Evolutionary conservation across 2,797 vertebrate genomes (phyloP).

Genomic region (Protonibea diacanthus): DNA sequence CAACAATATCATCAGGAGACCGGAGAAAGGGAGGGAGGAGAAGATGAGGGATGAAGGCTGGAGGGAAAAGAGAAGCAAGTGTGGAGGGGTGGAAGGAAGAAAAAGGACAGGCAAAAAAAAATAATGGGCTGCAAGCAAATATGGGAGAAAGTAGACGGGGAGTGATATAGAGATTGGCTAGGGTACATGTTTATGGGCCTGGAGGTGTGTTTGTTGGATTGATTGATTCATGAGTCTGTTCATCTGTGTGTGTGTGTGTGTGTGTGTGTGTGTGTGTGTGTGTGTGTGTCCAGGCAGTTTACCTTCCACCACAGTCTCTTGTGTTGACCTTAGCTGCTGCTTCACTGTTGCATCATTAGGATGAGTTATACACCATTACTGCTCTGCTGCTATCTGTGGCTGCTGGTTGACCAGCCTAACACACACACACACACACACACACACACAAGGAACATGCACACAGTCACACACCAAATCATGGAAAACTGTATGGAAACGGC

Average conservation of each 20-base stretch:
- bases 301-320: conserved; percentile 52
- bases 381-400: conserved; percentile 64
- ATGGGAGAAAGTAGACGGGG: conserved; percentile 29
- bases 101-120: conserved; percentile 20
- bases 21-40: not conserved
- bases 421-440: conserved; percentile 2
- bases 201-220: conserved; percentile 40
- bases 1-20: conserved; percentile 64
- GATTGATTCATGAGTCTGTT: conserved; percentile 50
- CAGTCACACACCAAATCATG: conserved; percentile 41
- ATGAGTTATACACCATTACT: conserved; percentile 78
- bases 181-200: conserved; percentile 55
- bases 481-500: conserved; percentile 55
- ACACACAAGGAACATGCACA: conserved; percentile 9
- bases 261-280: conserved; percentile 14
- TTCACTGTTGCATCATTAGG: conserved; percentile 78
- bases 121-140: conserved; percentile 49
- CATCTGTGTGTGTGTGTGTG: conserved; percentile 18
- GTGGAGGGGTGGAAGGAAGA: not conserved
- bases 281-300: conserved; percentile 39
- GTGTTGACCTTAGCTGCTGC: conserved; percentile 77
- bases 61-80: not conserved
- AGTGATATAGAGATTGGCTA: conserved; percentile 58
- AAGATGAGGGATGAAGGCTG: conserved; percentile 1
- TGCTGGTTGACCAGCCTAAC: conserved; percentile 42